These are phyloP conservation scores for Octonoba sinensis DNA, from an alignment of 2,888 invertebrate genomes.

Conservation along the genomic window DNA sequence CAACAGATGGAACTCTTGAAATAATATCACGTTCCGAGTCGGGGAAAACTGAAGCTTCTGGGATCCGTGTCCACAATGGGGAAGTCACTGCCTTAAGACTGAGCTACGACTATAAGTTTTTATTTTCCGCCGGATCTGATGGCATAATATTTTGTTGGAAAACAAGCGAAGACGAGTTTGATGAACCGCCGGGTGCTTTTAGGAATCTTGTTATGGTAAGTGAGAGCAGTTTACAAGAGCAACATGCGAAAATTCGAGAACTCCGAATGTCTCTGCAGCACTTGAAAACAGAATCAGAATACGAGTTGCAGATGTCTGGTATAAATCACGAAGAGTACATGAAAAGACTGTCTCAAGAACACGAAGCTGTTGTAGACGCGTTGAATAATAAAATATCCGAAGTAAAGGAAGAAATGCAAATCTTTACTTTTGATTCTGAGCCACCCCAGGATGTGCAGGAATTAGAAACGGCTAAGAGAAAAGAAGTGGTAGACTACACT, in stretches of 20 bases:
- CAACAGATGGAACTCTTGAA: slow-evolving; percentile 13
- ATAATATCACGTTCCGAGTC: neutral
- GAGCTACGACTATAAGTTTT: neutral
- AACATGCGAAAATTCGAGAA: slow-evolving; percentile 1
- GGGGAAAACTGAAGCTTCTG: neutral
- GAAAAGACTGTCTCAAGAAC: neutral
- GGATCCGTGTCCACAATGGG: slow-evolving; percentile 24
- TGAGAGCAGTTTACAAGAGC: neutral
- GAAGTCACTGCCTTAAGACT: slow-evolving; percentile 16
- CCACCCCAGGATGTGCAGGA: neutral
- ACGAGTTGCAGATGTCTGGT: slow-evolving; percentile 11
- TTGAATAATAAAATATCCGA: slow-evolving; percentile 21
- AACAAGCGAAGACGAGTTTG: neutral
- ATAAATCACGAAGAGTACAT: slow-evolving; percentile 7
- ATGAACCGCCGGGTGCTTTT: neutral
- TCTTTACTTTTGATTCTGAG: slow-evolving; percentile 19
- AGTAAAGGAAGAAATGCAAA: slow-evolving; percentile 17
- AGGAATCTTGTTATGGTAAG: neutral
- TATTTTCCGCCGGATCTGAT: slow-evolving; percentile 19
- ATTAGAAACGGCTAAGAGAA: neutral
- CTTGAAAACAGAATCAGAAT: slow-evolving; percentile 2
- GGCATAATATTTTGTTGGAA: slow-evolving; percentile 33
- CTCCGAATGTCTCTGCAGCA: slow-evolving; percentile 33
- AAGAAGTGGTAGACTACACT: neutral
- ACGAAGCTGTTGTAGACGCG: neutral